phyloP scores from a whole-genome alignment of 1,140 invertebrate species.

The Ooceraea biroi region DNA sequence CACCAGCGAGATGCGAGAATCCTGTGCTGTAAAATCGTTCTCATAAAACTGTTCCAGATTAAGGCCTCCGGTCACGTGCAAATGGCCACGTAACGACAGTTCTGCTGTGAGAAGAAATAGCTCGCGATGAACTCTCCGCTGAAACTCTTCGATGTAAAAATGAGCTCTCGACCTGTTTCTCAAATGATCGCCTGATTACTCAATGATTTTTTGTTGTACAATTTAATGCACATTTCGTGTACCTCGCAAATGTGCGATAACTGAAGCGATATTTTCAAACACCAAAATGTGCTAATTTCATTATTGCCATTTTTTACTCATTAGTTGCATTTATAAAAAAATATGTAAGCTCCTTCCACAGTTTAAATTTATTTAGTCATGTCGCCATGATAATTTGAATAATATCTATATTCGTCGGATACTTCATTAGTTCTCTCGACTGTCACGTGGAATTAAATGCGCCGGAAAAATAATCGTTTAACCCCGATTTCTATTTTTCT shows the following conservation, averaged over 20 bases:
- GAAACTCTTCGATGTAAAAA: not conserved
- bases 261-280: not conserved
- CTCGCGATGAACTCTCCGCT: not conserved
- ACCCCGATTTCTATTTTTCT: conserved; percentile 23
- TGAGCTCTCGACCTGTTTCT: not conserved
- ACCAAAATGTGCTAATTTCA: not conserved
- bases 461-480: conserved; percentile 40
- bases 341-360: too few species aligned
- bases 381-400: not conserved
- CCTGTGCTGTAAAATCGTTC: conserved; percentile 61
- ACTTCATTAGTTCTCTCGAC: not conserved
- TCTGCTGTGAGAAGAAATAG: conserved; percentile 3
- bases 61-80: conserved; percentile 64
- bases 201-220: not conserved
- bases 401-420: not conserved
- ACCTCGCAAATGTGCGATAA: conserved; percentile 6
- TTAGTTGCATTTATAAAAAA: conserved; percentile 13
- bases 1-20: conserved; percentile 32
- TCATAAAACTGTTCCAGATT: conserved; percentile 68
- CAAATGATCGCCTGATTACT: not conserved
- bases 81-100: conserved; percentile 59
- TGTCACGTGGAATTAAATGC: conserved; percentile 30
- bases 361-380: conserved; percentile 8
- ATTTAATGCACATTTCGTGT: conserved; percentile 8
- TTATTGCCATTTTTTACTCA: conserved; percentile 28